phyloP scores from a whole-genome alignment of 2,888 invertebrate species.

The Rhogogaster chlorosoma region DNA sequence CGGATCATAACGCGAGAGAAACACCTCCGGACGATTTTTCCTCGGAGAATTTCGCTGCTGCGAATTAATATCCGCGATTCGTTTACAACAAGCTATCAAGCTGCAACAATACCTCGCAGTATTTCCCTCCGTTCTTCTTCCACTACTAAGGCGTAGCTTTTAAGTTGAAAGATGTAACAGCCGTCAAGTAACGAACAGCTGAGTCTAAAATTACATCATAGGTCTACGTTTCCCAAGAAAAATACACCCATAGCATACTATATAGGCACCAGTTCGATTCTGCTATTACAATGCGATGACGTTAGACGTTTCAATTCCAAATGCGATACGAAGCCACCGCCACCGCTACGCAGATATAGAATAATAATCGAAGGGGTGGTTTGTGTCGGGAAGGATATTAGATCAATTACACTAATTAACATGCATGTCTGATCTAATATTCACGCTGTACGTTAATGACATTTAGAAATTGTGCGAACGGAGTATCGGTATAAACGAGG shows the following conservation, averaged over 20 bases:
- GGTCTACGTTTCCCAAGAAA: not conserved
- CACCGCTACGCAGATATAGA: not conserved
- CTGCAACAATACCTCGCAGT: not conserved
- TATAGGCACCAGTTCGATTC: not conserved
- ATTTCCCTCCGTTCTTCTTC: not conserved
- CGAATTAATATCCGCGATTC: not conserved
- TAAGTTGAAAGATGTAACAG: not conserved
- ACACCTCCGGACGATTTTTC: not conserved
- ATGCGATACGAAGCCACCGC: not conserved
- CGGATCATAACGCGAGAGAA: not conserved
- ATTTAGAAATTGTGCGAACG: not conserved
- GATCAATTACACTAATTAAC: not conserved
- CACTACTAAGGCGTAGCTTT: not conserved
- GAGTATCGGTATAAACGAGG: not conserved
- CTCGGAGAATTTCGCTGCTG: not conserved
- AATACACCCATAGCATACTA: not conserved
- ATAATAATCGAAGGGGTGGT: not conserved
- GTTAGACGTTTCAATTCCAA: not conserved
- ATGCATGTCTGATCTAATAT: not conserved
- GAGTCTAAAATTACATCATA: slow-evolving; percentile 15
- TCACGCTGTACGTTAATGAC: not conserved
- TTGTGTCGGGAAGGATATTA: not conserved
- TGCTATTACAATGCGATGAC: not conserved
- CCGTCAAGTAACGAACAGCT: not conserved
- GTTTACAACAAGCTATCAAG: not conserved